Base-by-base conservation (phyloP, 2,888 invertebrate genomes). In the Deladenus siricidicola region DNA sequence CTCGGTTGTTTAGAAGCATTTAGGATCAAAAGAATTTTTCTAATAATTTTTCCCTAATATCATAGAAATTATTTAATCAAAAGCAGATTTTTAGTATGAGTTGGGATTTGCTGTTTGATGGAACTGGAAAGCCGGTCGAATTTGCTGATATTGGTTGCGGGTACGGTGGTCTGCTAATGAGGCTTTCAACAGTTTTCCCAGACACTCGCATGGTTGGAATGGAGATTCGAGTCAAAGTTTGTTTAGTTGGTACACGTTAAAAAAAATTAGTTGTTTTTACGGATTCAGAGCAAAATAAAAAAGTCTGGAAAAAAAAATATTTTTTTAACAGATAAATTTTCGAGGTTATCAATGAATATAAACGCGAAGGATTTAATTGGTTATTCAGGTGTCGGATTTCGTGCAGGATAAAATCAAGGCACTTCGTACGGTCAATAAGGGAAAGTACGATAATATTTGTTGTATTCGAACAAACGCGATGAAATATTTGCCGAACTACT, bases 401-500 rank as follows among this genome's bases (percentile, higher is more conserved):
- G 98, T 98, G 0, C 88, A 88, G 83, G 93, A 98, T 79, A 85
- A 92, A 70, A 90, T 98, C 54, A 85, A 86, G 67, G 94, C 94
- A 0, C 82, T 98, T 57, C 83, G 94, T 62, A 82, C 66, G 39
- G 63, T 62, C 17, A 60, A 58, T 2, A 85, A 86, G 0, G 86
- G 86, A 2, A 81, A 86, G 67, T 96, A 90, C 81, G 85, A 87
- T 77, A 99, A 99, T 81, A 87, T 98, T 72, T 91, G 93, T 44
- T 94, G 96, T 71, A 82, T 98, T 52, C 85, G 98, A 68, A 88
- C 90, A 17, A 98, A 98, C 84, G 96, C 96, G 1, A 98, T 99
- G 96, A 98, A 96, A 81, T 94, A 94, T 84, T 84, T 99, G 72
- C 94, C 96, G 1, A 96, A 98, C 81, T 98, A 88, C 81, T 98